Evolutionary conservation across 1,140 invertebrate genomes (phyloP), one percentile per base, ranked within the genome.

Genomic region (Atta cephalotes): DNA sequence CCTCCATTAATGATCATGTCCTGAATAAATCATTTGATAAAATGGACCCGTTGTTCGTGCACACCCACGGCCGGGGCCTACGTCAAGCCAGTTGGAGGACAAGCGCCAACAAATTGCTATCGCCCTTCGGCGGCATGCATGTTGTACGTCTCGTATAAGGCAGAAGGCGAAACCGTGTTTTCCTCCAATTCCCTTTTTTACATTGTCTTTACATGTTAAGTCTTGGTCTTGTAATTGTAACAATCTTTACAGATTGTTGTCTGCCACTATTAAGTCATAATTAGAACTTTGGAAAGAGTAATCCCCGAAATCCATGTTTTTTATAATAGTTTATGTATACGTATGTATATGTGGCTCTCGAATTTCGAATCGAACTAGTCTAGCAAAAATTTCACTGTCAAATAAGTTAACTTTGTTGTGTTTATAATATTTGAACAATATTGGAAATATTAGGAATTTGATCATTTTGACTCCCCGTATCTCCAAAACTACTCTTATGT

Each of bases 21-120:
- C 87, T 93, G 91, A 94, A 95, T 95, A 94, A 94, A 94, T 95
- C 93, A 94, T 94, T 94, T 91, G 92, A 93, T 92, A 94, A 94
- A 95, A 94, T 93, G 91, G 91, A 93, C 90, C 90, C 85, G 90
- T 85, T 92, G 88, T 91, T 91, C 89, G 90, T 82, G 89, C 76
- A 77, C 85, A 85, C 88, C 80, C 90, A 84, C 78, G 58, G 82
- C 66, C 77, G 63, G 86, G 7, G 68, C 85, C 86, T 56, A 77
- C 88, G 82, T 85, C 90, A 90, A 81, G 87, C 88, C 71, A 53
- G 68, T 53, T 53, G 16, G 77, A 91, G 85, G 87, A 89, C 88
- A 91, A 91, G 87, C 88, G 85, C 88, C 88, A 89, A 91, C 90
- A 91, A 91, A 91, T 91, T 91, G 90, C 77, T 85, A 87, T 81